phyloP scores from a whole-genome alignment of 1,140 invertebrate genomes.

The Amyelois transitella region DNA sequence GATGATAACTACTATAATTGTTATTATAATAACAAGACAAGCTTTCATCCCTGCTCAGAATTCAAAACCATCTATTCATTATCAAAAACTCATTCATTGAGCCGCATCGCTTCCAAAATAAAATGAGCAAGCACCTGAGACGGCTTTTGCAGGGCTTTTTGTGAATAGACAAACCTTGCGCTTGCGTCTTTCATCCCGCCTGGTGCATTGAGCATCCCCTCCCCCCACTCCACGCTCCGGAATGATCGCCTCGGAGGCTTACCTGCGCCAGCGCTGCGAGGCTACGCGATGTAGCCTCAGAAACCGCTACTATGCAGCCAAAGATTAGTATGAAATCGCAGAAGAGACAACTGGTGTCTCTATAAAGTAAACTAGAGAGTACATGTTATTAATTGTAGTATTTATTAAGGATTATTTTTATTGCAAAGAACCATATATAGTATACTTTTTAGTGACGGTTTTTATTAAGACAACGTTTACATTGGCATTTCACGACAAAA shows the following conservation, averaged over 20 bases:
- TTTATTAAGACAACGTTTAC: no score
- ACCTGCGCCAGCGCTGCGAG: conserved; percentile 43
- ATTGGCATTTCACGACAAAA: no score
- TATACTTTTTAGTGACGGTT: no score
- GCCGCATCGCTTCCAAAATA: background rate
- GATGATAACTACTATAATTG: no score
- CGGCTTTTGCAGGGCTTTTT: background rate
- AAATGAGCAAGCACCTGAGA: background rate
- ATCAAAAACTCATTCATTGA: background rate
- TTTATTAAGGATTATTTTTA: no score
- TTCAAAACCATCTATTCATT: background rate
- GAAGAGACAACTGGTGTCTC: conserved; percentile 12
- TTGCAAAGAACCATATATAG: no score
- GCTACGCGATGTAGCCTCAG: conserved; percentile 38
- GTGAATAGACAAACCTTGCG: conserved; percentile 14
- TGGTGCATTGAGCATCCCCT: conserved; percentile 32
- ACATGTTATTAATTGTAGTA: no score
- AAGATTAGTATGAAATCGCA: conserved; percentile 30
- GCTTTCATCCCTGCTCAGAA: no score
- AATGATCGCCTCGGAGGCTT: conserved; percentile 36
- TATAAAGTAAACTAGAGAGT: no score
- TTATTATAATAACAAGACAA: no score
- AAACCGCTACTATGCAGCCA: conserved; percentile 50
- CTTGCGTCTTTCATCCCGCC: conserved; percentile 32
- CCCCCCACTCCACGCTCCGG: conserved; percentile 10